Base-by-base conservation (phyloP, 2,797 vertebrate genomes). In the Phyllotis vaccarum region DNA sequence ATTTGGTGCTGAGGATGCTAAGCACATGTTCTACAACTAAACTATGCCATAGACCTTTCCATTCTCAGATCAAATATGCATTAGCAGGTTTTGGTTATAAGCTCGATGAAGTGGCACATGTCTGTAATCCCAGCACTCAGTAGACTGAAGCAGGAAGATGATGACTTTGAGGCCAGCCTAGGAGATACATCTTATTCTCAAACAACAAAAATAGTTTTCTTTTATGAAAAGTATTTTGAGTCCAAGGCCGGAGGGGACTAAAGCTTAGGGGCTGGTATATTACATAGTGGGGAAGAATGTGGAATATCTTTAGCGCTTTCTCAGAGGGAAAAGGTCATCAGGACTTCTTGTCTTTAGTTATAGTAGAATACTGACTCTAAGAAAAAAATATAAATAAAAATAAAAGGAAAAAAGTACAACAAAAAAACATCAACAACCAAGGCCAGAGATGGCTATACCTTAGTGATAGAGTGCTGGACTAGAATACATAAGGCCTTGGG, bases 351-450 rank as follows among this genome's bases (percentile, higher is more conserved):
- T 70, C n/a, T 29, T 96, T 96, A 95, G 52, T 89, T n/a, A 89
- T n/a, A 96, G 80, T 13, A 93, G 24, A 94, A 70, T 49, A 54
- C 16, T 83, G 46, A 88, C 27, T 75, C 34, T 27, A 46, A 24
- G 60, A 68, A 91, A 96, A 96, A 86, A n/a, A 94, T 56, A 49
- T 74, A 72, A 90, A 91, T 81, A 37, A 49, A 80, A 64, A n/a
- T n/a, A n/a, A n/a, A n/a, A n/a, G n/a, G 60, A 66, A 8, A 13
- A 24, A 40, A 66, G 78, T 49, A 49, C 27, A 70, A 37, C n/a
- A 37, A 70, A 29, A 34, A 34, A 34, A 37, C 10, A 19, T 8
- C 68, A 70, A 70, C 27, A 75, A 9, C 43, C 43, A 31, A 14
- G 24, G 43, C 74, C 27, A 49, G 43, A 7, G 27, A 76, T 31